Base-by-base conservation (phyloP, 2,888 invertebrate species). In the Lamproptera curius region DNA sequence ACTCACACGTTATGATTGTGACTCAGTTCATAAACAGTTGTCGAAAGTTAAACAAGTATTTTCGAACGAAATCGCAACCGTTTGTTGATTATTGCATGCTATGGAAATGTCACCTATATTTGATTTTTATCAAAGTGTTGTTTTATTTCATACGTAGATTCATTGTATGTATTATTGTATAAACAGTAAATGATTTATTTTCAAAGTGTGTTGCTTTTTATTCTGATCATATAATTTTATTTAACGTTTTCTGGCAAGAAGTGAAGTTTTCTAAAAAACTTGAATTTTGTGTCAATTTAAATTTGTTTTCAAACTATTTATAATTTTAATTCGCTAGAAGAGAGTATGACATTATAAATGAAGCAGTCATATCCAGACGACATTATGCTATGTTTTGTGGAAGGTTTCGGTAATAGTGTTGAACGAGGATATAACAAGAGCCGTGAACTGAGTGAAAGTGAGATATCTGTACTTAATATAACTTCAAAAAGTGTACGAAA, bases 331-430 rank as follows among this genome's bases (percentile, higher is more conserved):
- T 31, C 11, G 31, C 35, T 16, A 48, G 47, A 46, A 46, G 44
- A 41, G 43, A 44, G 47, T 52, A 83, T 84, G 83, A 70, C 73
- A 80, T 74, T 79, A 74, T 86, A 85, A 76, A 86, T 86, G 86
- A 86, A 84, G 80, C 83, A 84, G 55, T 73, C 80, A 42, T 84
- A 84, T 70, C 67, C 85, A 59, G 82, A 86, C 63, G 83, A 86
- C 73, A 91, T 90, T 79, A 92, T 92, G 92, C 87, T 92, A 77
- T 92, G 92, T 84, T 92, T 92, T 65, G 91, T 92, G 63, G 92
- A 92, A 82, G 91, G 91, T 55, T 91, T 91, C 69, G 89, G 91
- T 55, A 80, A 86, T 56, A 73, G 73, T 52, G 59, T 54, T 11
- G 76, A 78, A 49, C 69, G 70, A 50, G 79, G 68, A 16, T 73